Evolutionary conservation across 2,113 vertebrate genomes (phyloP).

Genomic region (Tragelaphus buxtoni): DNA sequence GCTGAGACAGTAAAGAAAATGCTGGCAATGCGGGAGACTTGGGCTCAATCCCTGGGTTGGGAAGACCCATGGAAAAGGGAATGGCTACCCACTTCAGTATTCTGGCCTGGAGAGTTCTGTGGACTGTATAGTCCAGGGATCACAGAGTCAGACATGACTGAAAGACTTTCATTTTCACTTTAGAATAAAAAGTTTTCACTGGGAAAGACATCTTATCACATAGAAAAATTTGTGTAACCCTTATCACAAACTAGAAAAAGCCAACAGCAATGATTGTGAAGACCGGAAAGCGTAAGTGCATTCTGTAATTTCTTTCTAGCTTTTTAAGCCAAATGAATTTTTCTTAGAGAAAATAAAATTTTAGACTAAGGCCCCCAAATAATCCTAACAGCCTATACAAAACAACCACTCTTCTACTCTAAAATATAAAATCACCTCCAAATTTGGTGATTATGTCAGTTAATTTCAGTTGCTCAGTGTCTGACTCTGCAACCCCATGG

Average conservation of each 20-base stretch:
- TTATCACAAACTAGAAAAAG: constrained; percentile 27
- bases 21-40: not conserved
- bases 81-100: not conserved
- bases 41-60: not conserved
- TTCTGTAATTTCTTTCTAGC: not conserved
- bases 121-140: not conserved
- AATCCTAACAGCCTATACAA: not conserved
- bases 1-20: not conserved
- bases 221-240: not conserved
- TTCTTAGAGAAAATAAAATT: constrained; percentile 17
- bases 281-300: not conserved
- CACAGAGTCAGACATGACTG: not conserved
- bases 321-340: not conserved
- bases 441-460: not conserved
- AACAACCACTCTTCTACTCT: not conserved
- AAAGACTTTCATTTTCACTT: not conserved
- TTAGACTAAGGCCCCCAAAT: constrained; percentile 12
- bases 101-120: not conserved
- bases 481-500: not conserved
- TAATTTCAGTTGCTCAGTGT: not conserved
- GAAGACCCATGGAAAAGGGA: not conserved
- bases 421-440: not conserved
- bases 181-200: not conserved
- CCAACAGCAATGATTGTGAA: not conserved
- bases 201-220: not conserved